A percentile compares a stretch with the other conserved stretches of the same genome.
phyloP scores from a whole-genome alignment of 2,113 vertebrate genomes.

The Mohoua ochrocephala region DNA sequence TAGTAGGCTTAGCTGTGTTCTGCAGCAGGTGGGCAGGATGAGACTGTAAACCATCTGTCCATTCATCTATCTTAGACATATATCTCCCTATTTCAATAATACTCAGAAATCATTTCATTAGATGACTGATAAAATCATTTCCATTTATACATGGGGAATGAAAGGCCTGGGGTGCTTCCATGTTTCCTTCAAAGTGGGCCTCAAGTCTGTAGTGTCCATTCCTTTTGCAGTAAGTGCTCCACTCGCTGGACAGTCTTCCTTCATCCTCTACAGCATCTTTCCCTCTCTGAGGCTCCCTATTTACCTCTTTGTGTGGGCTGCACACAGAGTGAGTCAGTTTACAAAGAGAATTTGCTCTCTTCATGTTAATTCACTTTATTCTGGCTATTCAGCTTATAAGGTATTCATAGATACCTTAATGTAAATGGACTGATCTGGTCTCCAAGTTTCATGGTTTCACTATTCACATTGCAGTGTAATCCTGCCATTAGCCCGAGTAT shows the following conservation, averaged over 20 bases:
- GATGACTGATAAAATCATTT: not conserved
- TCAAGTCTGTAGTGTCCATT: not conserved
- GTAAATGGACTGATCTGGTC: not conserved
- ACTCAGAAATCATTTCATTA: not conserved
- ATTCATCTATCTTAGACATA: not conserved
- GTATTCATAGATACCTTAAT: not conserved
- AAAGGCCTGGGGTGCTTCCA: not conserved
- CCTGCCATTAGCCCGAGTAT: not conserved
- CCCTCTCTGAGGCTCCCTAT: not conserved
- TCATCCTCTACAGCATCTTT: not conserved
- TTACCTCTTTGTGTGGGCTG: not conserved
- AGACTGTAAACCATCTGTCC: slow-evolving; percentile 17
- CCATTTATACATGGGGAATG: not conserved
- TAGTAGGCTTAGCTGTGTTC: not conserved
- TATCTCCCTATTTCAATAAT: not conserved
- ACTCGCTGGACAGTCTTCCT: not conserved
- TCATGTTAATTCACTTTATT: not conserved
- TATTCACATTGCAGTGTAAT: not conserved
- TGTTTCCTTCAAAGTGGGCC: not conserved
- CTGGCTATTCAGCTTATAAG: not conserved
- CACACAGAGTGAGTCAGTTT: not conserved
- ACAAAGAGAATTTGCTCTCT: not conserved
- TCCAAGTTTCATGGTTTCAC: not conserved
- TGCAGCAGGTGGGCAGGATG: slow-evolving; percentile 21
- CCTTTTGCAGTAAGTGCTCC: not conserved